phyloP scores from a whole-genome alignment of 2,888 invertebrate species.

The Mythimna vitellina region DNA sequence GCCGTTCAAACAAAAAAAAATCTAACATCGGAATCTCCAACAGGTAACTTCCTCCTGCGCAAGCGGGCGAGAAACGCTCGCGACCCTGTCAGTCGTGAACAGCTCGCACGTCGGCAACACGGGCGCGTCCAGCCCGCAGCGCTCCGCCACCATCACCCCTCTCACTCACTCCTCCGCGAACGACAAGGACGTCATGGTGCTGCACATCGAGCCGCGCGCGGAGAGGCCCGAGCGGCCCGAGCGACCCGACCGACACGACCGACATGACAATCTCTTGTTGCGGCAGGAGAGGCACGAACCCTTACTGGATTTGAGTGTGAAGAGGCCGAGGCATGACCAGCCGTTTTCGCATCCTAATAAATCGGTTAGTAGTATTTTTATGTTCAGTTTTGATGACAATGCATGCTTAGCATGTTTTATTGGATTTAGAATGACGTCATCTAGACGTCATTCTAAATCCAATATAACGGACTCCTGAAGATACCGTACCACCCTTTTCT shows the following conservation, averaged over 20 bases:
- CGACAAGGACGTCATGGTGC: slow-evolving; percentile 92
- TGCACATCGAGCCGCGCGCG: slow-evolving; percentile 88
- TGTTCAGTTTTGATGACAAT: too few relatives aligned
- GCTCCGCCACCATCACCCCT: slow-evolving; percentile 91
- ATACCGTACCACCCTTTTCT: too few relatives aligned
- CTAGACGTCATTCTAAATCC: too few relatives aligned
- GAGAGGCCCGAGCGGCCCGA: slow-evolving; percentile 90
- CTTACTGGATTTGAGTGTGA: slow-evolving; percentile 74
- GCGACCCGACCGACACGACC: slow-evolving; percentile 70
- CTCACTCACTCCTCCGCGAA: slow-evolving; percentile 90
- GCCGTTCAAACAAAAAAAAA: neutral
- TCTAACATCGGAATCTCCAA: slow-evolving; percentile 23
- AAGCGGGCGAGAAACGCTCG: slow-evolving; percentile 87
- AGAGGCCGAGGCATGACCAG: slow-evolving; percentile 71
- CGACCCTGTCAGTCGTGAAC: slow-evolving; percentile 93
- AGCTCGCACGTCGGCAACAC: slow-evolving; percentile 82
- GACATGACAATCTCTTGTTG: slow-evolving; percentile 51
- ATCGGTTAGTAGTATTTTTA: slow-evolving; percentile 68
- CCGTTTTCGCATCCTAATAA: slow-evolving; percentile 75
- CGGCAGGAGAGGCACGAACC: slow-evolving; percentile 71
- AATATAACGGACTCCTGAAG: too few relatives aligned
- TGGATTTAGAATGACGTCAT: too few relatives aligned
- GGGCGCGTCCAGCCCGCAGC: slow-evolving; percentile 77
- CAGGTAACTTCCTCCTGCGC: slow-evolving; percentile 74
- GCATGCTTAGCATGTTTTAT: too few relatives aligned